Evolutionary conservation across 2,797 vertebrate species (phyloP).

Genomic region (Tragopan temminckii): DNA sequence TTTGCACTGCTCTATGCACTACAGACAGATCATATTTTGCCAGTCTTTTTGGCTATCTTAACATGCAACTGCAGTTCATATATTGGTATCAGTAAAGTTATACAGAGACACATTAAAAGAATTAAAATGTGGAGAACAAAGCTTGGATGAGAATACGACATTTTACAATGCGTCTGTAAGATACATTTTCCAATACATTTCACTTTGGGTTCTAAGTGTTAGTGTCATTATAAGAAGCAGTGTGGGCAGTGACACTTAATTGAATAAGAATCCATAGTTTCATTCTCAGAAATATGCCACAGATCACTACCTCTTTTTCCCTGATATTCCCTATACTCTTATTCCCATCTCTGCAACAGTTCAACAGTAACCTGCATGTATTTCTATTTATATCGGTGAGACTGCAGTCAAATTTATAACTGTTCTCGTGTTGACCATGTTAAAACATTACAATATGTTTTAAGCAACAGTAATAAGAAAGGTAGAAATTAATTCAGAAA

Average conservation of each 20-base stretch:
- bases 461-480: background rate
- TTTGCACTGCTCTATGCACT: background rate
- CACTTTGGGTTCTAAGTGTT: background rate
- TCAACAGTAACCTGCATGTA: background rate
- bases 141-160: background rate
- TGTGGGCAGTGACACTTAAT: background rate
- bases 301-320: background rate
- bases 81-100: background rate
- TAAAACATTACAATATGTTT: background rate
- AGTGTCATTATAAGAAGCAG: background rate
- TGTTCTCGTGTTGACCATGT: background rate
- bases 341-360: background rate
- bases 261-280: background rate
- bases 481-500: background rate
- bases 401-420: background rate
- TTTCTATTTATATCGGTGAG: background rate
- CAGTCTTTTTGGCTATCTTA: background rate
- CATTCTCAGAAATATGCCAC: background rate
- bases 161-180: background rate
- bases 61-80: background rate
- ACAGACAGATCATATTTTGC: background rate
- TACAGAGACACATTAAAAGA: background rate
- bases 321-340: background rate
- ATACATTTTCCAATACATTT: background rate
- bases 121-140: background rate